Evolutionary conservation across 23 tunicate genomes (phyloP), one percentile per base, ranked within the genome.

Genomic region (Styela plicata): DNA sequence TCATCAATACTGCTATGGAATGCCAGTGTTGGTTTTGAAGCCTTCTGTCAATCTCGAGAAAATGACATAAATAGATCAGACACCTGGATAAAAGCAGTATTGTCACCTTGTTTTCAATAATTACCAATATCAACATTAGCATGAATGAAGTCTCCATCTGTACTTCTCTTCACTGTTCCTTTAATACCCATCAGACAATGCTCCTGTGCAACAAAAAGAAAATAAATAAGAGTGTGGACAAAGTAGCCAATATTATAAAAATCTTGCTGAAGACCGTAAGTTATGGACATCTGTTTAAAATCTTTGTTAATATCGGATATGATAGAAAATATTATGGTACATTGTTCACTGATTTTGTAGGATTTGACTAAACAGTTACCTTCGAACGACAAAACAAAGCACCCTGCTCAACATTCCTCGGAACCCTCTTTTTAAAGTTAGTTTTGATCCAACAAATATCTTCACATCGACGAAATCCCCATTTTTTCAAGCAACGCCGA

Each of bases 391-490:
- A 85, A 35, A 91, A 89, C 80, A 91, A 33, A 3, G 97, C 86
- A 2, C 84, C 97, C 35, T 87, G 90, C 22, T 57, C 69, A 63
- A 70, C 82, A 1, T 63, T 31, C 71, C 22, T 27, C 3, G 84
- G 79, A 52, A 34, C 63, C n/a, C 27, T 86, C 24, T 69, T 69
- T 68, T 85, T 94, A 1, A 85, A 62, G 61, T 94, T 94, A 2
- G 96, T 94, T 74, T 94, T 94, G 62, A 94, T 94, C 98, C 98
- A 94, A 77, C 98, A 94, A 65, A 94, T 94, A 61, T 94, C 98
- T 62, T 94, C 98, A 83, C 98, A 94, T 0, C 98, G 73, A 17
- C 98, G 79, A 69, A 89, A 94, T 24, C 95, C 95, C 98, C 98
- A 94, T 70, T 87, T 83, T 63, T 87, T 89, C 64, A 94, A 63